Base-by-base conservation (phyloP, 2,888 invertebrate species). In the Hirtodrosophila trivittata region DNA sequence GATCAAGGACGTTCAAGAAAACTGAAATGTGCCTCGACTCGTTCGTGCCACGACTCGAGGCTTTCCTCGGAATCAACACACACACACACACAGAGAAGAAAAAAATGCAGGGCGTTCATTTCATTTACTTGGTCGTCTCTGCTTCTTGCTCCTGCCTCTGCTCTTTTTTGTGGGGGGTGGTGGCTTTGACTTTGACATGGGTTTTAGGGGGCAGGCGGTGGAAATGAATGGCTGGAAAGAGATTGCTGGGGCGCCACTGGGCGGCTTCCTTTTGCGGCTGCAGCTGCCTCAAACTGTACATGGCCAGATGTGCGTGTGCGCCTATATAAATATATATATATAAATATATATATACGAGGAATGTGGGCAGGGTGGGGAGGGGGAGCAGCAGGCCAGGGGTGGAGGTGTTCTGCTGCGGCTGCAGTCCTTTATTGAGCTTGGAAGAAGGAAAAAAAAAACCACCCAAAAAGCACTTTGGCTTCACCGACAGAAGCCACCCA, bases 1-100 rank as follows among this genome's bases (percentile, higher is more conserved):
- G 90, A 89, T 90, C 89, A 89, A 89, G 89, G 89, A 89, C 89
- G 89, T 89, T 89, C 88, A 89, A 85, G 84, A 86, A 87, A 84
- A 63, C 55, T 28, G 68, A 67, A 71, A 67, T 72, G 71, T 73
- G 67, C 70, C 18, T 21, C 18, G 55, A 55, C 46, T 28, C 26
- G 66, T 39, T 66, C 57, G 50, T 50, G 64, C 54, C 52, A 60
- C 70, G 70, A 47, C 56, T 68, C 54, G 50, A 72, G 51, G 51
- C 52, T 28, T 28, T 28, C 28, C 35, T 57, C 25, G 43, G 50
- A 28, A n/a, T 33, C 6, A 10, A 35, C 8, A 30, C 30, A 30
- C 30, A 35, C n/a, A n/a, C 18, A 16, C 26, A 32, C 33, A 28
- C 10, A 38, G 43, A 66, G 39, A 43, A 14, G 21, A 75, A 82